A percentile compares a stretch with the other conserved stretches of the same genome.
Conservation (phyloP, 2,113 vertebrate genomes). For the Cyanistes caeruleus region DNA sequence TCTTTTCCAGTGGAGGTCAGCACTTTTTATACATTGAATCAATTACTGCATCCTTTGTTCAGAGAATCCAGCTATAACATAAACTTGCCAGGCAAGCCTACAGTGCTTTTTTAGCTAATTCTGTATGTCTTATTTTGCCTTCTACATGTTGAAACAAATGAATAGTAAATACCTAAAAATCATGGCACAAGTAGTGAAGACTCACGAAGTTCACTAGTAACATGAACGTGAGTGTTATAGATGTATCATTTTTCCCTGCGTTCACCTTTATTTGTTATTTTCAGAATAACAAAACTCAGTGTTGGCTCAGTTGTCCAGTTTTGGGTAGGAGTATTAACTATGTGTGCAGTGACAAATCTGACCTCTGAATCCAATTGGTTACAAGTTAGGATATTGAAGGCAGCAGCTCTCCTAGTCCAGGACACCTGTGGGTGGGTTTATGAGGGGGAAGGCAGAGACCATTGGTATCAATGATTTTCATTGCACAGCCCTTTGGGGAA, state of each 20-base stretch:
- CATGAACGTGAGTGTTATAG: accelerated
- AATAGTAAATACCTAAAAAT: not conserved
- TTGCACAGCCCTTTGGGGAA: accelerated
- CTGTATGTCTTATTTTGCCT: not conserved
- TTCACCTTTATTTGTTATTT: not conserved
- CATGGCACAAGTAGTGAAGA: not conserved
- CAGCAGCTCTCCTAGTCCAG: not conserved
- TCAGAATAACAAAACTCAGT: not conserved
- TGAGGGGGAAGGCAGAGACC: not conserved
- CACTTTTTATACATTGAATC: not conserved
- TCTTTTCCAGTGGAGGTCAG: not conserved
- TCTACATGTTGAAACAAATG: not conserved
- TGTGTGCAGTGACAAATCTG: not conserved
- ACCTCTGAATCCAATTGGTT: not conserved
- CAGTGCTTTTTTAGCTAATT: not conserved
- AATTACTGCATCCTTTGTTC: not conserved
- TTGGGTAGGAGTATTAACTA: not conserved
- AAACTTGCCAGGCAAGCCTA: not conserved
- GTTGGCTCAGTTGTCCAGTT: not conserved
- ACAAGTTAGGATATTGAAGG: not conserved
- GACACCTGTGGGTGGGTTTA: not conserved
- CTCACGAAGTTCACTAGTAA: not conserved
- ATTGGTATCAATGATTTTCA: too few relatives aligned
- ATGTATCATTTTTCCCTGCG: not conserved
- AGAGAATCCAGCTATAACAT: not conserved